These are phyloP conservation scores for Dysidea cf. avara DNA, from an alignment of 37 sponge, comb jelly and placozoan species.

Conservation along the genomic window DNA sequence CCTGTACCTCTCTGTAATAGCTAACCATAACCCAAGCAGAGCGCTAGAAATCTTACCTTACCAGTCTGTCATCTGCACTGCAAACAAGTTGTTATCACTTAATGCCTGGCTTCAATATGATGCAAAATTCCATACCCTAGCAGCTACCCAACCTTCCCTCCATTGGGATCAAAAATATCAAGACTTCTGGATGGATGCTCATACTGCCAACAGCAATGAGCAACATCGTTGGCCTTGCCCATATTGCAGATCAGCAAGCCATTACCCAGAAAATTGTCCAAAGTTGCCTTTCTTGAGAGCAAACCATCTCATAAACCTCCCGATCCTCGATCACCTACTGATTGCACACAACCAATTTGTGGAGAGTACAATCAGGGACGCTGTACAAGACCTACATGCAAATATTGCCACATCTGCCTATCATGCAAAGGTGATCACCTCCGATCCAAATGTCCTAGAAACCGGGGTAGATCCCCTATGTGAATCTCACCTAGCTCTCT, in stretches of 20 bases:
- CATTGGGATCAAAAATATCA: neutral
- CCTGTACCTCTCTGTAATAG: no score
- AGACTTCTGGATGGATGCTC: neutral
- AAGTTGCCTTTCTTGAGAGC: neutral
- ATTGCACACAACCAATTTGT: no score
- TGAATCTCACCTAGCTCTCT: constrained; percentile 23
- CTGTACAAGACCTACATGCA: constrained; percentile 22
- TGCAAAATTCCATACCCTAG: no score
- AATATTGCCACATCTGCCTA: constrained; percentile 22
- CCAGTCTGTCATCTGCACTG: no score
- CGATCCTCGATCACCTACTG: no score
- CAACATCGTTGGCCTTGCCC: no score
- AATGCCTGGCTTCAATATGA: no score
- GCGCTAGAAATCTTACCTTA: no score
- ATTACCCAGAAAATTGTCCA: neutral
- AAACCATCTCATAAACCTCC: neutral
- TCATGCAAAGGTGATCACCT: constrained; percentile 5
- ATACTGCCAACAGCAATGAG: no score
- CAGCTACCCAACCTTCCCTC: constrained; percentile 16
- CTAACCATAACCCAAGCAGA: no score
- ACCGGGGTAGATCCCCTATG: no score
- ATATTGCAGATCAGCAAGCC: neutral
- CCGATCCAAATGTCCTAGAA: no score
- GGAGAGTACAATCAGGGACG: constrained; percentile 8
- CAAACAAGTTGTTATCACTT: neutral